Conservation (phyloP, 2,888 invertebrate genomes). For the Anoncus sp. region DNA sequence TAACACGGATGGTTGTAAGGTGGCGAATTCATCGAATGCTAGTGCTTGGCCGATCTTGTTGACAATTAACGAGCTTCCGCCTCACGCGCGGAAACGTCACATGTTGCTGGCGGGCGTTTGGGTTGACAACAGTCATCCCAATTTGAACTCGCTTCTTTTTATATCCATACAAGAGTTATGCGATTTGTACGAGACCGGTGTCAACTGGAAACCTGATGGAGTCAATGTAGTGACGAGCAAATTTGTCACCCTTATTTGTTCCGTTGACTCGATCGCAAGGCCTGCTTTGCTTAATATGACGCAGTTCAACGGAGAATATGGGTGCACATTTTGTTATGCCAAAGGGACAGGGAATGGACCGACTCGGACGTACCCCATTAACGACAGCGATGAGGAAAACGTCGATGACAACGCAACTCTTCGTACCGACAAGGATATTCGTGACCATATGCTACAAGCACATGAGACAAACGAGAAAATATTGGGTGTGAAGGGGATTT, state of each 20-base stretch:
- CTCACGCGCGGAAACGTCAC: constrained; percentile 50
- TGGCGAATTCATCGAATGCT: constrained; percentile 32
- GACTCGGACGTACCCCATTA: too few species aligned
- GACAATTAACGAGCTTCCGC: constrained; percentile 47
- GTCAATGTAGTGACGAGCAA: too few species aligned
- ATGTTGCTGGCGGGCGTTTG: constrained; percentile 52
- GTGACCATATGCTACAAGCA: constrained; percentile 4
- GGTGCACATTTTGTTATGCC: constrained; percentile 51
- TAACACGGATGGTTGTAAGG: constrained; percentile 22
- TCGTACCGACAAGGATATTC: not conserved
- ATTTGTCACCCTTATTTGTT: not conserved
- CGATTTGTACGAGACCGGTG: constrained; percentile 30
- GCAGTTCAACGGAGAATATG: constrained; percentile 27
- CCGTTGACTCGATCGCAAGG: constrained; percentile 50
- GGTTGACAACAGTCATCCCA: constrained; percentile 34
- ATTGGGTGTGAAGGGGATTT: too few species aligned
- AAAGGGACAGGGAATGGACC: not conserved
- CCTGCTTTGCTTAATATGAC: constrained; percentile 14
- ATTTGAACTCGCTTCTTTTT: constrained; percentile 19
- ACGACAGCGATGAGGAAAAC: too few species aligned
- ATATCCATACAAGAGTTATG: not conserved
- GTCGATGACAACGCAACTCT: too few species aligned
- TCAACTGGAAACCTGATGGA: constrained; percentile 35
- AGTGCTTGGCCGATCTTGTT: constrained; percentile 46
- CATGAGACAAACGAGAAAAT: not conserved